Base-by-base conservation (phyloP, 2,888 invertebrate species). In the Cheilosia variabilis region DNA sequence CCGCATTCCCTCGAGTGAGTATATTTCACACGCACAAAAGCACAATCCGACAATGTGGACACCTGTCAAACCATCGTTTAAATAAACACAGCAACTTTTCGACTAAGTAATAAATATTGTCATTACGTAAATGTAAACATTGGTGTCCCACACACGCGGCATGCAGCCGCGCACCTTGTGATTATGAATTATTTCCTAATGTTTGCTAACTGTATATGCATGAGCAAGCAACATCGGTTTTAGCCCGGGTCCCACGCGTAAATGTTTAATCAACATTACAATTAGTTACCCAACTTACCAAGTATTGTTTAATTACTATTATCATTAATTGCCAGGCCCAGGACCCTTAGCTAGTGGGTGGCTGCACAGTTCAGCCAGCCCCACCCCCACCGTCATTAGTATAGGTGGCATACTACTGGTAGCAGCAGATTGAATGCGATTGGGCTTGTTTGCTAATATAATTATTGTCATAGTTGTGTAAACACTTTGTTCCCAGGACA, bases 261-360 rank as follows among this genome's bases (percentile, higher is more conserved):
- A 88, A 88, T 88, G 87, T 88, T 88, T 88, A 88, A 88, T 88
- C 88, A 88, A 88, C 88, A 86, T 86, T 86, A 86, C 86, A 81
- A 86, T 86, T 86, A 86, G 86, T 86, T 86, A 77, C 76, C 86
- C 86, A 86, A 81, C 81, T 88, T 88, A 88, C 84, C 87, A 86
- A 79, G 80, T 78, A 87, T 86, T 87, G 88, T 88, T 88, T 88
- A 88, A 88, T 88, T 88, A 88, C 87, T 88, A 88, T 88, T 88
- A 88, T 88, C 88, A 88, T 88, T 88, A 88, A 88, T 88, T 88
- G 87, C 81, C 81, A 86, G 86, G 41, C 76, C 62, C 43, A 17
- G 52, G 27, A 52, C 43, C n/a, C 31, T 24, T 17, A 17, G 52
- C 34, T 15, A 45, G 71, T 5, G 50, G 17, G 45, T 9, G 50